Evolutionary conservation across 2,113 vertebrate genomes (phyloP), one percentile per base, ranked within the genome.

Genomic region (Pandion haliaetus): DNA sequence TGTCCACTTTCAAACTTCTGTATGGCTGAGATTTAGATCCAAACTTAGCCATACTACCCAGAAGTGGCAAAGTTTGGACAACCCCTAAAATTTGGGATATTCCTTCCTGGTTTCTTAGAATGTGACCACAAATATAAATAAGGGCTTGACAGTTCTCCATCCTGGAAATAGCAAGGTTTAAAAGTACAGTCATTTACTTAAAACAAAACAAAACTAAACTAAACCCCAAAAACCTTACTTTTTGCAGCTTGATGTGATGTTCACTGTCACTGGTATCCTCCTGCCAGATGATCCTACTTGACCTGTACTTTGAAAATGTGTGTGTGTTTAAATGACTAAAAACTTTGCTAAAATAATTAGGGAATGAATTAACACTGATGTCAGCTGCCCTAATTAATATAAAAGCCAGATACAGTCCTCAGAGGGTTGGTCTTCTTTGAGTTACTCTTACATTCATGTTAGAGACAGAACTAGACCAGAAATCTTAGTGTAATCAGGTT

Each of bases 231-330:
- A 90, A 5, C 3, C 7, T 71, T 36, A 57, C 6, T 32, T 21
- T 71, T 50, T 79, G 12, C 1, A 0, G 3, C 0, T 2, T 78
- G 15, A 18, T 47, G 14, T 28, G 21, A 32, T 59, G 18, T 57
- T 87, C 12, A 47, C 36, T 67, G 44, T n/a, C 32, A 65, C 8
- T 40, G 20, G 20, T 66, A n/a, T 42, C 14, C 6, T 94, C 20
- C 58, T 83, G 29, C 5, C 42, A 81, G 42, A 45, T 65, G 20
- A 85, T 74, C 24, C 23, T 81, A 5, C 15, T 73, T 90, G 12
- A 14, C 31, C 52, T 82, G 2, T 29, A 24, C 34, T 82, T 82
- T 45, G 31, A 74, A 83, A 93, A 82, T 2, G 1, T 28, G 2
- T 49, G 4, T 55, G 10, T 17, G 6, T 32, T 74, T 87, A 91